Evolutionary conservation across 2,113 vertebrate species (phyloP), one percentile per base, ranked within the genome.

Genomic region (Tylochromis polylepis): DNA sequence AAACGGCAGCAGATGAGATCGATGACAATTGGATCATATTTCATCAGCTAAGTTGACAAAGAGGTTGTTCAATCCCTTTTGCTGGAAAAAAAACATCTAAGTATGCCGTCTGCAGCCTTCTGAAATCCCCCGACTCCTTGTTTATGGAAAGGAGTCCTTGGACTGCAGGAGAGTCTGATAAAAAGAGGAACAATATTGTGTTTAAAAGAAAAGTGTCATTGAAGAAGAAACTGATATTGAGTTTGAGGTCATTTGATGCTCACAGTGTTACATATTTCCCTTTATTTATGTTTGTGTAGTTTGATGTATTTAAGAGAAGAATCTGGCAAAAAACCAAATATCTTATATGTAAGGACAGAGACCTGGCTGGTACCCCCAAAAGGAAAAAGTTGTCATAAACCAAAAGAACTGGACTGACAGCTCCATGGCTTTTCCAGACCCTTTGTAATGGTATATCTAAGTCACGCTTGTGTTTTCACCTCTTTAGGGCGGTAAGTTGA

Each of bases 401-500:
- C 36, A 43, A 41, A 70, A 4, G 36, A 70, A 70, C 24, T 41
- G 38, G 65, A 70, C 65, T 18, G 36, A 70, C 2, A 43, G 12
- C 2, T 27, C 18, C 38, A 5, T 6, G 0, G 60, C 31, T 46
- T 8, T 67, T 82, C 6, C 38, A 78, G 5, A 65, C 60, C 60
- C 31, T 29, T 27, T 38, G 15, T 12, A 8, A 53, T 15, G 2
- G 11, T 11, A 5, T 24, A 36, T 15, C 53, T 65, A 70, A 11
- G 24, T 67, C 9, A 70, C 31, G 2, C 34, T 58, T 77, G 56
- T 77, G 49, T 31, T 15, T 78, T 49, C 12, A 24, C 58, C 2
- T 41, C 24, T 86, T 1, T 89, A 99, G 99, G 97, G 97, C 46
- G 98, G 97, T 10, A 98, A 97, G 89, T 92, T 97, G 27, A 91